phyloP scores from a whole-genome alignment of 2,888 invertebrate species.

The Drosophila buzzatii region DNA sequence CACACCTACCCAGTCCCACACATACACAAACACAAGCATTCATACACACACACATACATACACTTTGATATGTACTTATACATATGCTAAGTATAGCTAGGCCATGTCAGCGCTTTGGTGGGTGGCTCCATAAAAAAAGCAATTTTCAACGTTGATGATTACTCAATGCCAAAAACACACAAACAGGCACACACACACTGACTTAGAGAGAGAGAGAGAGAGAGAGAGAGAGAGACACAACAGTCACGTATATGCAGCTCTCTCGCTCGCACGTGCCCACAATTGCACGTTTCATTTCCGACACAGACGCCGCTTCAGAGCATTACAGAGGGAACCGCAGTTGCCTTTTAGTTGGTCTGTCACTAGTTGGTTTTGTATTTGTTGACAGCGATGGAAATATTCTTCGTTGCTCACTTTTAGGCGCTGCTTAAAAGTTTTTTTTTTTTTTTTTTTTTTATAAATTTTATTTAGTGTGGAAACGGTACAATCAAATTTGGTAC shows the following conservation, averaged over 20 bases:
- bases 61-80: constrained; percentile 31
- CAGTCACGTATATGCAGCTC: constrained; percentile 25
- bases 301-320: constrained; percentile 63
- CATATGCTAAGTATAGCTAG: constrained; percentile 64
- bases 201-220: too few relatives aligned
- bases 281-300: constrained; percentile 74
- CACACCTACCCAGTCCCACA: constrained; percentile 22
- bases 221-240: constrained; percentile 14
- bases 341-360: constrained; percentile 63
- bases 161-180: constrained; percentile 78
- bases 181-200: constrained; percentile 43
- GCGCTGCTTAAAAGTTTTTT: constrained; percentile 45
- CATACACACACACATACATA: constrained; percentile 1
- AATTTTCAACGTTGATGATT: constrained; percentile 81
- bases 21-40: not conserved
- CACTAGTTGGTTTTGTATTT: constrained; percentile 48
- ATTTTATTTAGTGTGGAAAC: too few relatives aligned
- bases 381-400: constrained; percentile 35
- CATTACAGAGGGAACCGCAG: constrained; percentile 47
- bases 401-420: constrained; percentile 43
- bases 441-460: too few relatives aligned
- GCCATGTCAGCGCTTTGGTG: constrained; percentile 70
- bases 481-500: too few relatives aligned
- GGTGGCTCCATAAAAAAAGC: constrained; percentile 73
- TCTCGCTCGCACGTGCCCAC: constrained; percentile 14